phyloP scores from a whole-genome alignment of 2,888 invertebrate species.

The Drosophila meridiana region DNA sequence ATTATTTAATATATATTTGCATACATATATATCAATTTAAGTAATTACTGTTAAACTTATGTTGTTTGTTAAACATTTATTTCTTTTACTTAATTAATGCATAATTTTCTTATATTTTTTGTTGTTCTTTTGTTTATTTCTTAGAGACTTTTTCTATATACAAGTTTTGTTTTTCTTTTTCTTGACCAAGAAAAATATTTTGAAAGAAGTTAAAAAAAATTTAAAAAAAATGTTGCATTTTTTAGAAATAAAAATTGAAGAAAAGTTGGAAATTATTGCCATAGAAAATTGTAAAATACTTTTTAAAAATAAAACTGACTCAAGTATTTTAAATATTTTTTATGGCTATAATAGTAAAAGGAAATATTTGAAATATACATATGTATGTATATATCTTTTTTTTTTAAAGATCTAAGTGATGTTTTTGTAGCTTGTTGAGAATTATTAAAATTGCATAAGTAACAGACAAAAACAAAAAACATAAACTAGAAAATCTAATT shows the following conservation, averaged over 20 bases:
- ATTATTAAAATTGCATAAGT: conserved; percentile 19
- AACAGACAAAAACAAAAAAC: conserved; percentile 72
- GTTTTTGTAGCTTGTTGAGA: background rate
- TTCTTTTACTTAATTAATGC: conserved; percentile 59
- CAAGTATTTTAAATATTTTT: background rate
- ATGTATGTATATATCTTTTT: background rate
- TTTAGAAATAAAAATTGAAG: background rate
- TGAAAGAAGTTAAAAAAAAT: background rate
- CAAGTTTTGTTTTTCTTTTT: conserved; percentile 43
- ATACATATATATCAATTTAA: conserved; percentile 60
- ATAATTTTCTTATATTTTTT: conserved; percentile 26
- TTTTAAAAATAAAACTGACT: background rate
- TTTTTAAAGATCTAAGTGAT: conserved; percentile 12
- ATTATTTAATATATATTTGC: conserved; percentile 16
- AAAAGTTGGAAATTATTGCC: background rate
- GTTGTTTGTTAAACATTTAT: conserved; percentile 55
- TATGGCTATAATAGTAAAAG: background rate
- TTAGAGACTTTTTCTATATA: conserved; percentile 65
- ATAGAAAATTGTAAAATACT: background rate
- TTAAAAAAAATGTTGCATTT: background rate
- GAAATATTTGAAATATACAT: background rate
- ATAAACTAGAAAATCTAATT: conserved; percentile 64
- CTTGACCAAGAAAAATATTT: conserved; percentile 1
- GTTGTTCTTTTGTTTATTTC: conserved; percentile 32
- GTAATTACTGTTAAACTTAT: conserved; percentile 64